A percentile compares a stretch with the other conserved stretches of the same genome.
These are phyloP conservation scores for Zapornia atra DNA, from an alignment of 2,113 vertebrate species.

Conservation along the genomic window DNA sequence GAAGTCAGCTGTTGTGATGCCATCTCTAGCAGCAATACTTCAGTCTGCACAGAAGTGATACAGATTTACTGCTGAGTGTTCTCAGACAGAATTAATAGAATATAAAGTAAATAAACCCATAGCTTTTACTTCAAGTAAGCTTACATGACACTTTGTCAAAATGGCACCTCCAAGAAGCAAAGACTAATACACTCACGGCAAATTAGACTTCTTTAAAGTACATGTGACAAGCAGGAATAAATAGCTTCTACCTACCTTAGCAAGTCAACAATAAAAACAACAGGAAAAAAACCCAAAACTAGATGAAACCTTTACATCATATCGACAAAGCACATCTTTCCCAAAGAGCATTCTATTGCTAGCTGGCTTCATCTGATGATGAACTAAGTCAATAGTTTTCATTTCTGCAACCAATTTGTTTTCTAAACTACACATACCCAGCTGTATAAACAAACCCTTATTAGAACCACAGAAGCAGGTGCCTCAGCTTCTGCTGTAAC, in stretches of 20 bases:
- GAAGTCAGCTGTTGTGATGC: neutral
- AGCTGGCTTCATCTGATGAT: neutral
- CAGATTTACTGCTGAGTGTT: neutral
- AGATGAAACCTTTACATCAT: neutral
- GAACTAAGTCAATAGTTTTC: neutral
- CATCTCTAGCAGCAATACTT: neutral
- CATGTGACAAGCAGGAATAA: neutral
- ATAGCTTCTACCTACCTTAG: neutral
- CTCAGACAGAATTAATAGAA: neutral
- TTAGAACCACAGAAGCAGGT: neutral
- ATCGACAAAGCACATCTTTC: neutral
- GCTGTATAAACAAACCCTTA: neutral
- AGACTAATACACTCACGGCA: fast-evolving
- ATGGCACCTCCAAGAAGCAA: neutral
- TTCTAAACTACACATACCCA: neutral
- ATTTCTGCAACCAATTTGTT: neutral
- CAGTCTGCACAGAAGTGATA: neutral
- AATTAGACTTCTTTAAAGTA: neutral
- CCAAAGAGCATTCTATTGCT: neutral
- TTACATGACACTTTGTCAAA: neutral
- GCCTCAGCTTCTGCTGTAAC: neutral
- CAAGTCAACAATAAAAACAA: neutral
- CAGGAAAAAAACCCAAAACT: too few species aligned
- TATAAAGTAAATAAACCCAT: neutral
- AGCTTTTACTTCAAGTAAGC: neutral